phyloP scores from a whole-genome alignment of 1,140 invertebrate species.

The Tetragonula clypearis region DNA sequence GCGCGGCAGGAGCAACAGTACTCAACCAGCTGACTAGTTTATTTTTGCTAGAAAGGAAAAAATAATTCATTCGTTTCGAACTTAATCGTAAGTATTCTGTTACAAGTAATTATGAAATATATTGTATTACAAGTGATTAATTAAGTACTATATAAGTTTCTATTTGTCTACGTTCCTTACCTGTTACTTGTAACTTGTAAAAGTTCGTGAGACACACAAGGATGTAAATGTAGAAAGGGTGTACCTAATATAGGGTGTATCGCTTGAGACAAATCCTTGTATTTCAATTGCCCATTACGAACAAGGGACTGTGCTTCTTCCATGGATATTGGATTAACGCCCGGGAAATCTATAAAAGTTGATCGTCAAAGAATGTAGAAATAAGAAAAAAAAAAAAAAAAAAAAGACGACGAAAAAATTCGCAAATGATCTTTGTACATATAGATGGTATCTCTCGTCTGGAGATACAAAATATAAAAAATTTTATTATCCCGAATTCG shows the following conservation, averaged over 20 bases:
- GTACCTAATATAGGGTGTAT: constrained; percentile 79
- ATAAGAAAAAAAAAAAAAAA: no score
- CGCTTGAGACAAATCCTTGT: constrained; percentile 76
- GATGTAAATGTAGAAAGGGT: constrained; percentile 79
- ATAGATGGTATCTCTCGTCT: no score
- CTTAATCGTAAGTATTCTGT: neutral
- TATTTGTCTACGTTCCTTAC: constrained; percentile 55
- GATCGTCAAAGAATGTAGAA: neutral
- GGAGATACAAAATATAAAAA: neutral
- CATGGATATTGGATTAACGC: constrained; percentile 77
- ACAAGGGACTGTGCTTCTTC: constrained; percentile 73
- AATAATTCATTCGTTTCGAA: neutral
- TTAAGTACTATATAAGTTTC: no score
- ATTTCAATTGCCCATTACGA: constrained; percentile 57
- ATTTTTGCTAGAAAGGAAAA: constrained; percentile 74
- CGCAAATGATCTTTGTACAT: neutral
- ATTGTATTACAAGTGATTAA: no score
- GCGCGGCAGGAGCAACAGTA: constrained; percentile 68
- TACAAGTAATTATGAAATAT: no score
- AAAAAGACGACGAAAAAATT: neutral
- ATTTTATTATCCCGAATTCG: neutral
- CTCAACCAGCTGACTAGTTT: constrained; percentile 80
- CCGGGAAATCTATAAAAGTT: constrained; percentile 73
- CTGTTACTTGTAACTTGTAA: constrained; percentile 72
- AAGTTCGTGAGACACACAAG: constrained; percentile 77